Evolutionary conservation across 2,113 vertebrate genomes (phyloP).

Genomic region (Pluvialis apricaria): DNA sequence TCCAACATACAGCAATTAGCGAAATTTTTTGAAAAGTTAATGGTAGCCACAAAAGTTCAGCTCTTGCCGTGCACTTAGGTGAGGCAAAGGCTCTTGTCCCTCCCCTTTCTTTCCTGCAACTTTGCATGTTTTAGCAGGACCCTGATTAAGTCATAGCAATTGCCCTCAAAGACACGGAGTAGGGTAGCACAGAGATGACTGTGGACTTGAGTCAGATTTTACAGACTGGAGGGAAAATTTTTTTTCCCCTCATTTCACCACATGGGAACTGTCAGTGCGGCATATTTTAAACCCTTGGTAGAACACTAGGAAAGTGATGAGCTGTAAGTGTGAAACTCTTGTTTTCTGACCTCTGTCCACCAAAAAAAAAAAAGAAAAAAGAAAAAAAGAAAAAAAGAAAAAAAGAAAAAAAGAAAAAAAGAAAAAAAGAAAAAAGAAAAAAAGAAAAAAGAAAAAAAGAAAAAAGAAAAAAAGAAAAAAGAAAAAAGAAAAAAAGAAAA

Average conservation of each 20-base stretch:
- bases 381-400: not conserved
- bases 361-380: not conserved
- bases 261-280: not conserved
- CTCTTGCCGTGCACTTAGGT: not conserved
- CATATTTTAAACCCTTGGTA: not conserved
- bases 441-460: not conserved
- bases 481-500: too few relatives aligned
- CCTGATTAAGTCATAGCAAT: not conserved
- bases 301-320: not conserved
- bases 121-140: not conserved
- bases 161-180: not conserved
- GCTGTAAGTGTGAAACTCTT: slow-evolving; percentile 8
- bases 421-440: too few relatives aligned
- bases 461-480: not conserved
- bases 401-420: not conserved
- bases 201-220: not conserved
- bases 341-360: not conserved
- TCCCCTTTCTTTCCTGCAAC: not conserved
- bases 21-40: not conserved
- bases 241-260: not conserved
- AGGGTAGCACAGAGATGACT: not conserved
- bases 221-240: not conserved
- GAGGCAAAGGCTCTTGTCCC: not conserved
- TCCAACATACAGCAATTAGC: not conserved
- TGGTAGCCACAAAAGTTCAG: not conserved